phyloP scores from a whole-genome alignment of 2,113 vertebrate genomes.

The Peromyscus maniculatus region DNA sequence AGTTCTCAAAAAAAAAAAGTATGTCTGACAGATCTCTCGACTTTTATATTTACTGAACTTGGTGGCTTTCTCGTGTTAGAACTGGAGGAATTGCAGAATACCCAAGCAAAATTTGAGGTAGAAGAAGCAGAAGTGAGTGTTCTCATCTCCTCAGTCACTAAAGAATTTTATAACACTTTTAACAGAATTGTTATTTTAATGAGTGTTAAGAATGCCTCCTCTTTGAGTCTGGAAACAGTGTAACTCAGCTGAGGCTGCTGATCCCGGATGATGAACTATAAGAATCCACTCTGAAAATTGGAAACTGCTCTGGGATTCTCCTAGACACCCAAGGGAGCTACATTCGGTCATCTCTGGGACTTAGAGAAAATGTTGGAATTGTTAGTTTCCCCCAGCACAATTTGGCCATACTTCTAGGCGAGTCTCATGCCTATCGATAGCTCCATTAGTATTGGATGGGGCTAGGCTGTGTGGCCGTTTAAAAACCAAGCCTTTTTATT shows the following conservation, averaged over 20 bases:
- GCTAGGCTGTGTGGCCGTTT: not conserved
- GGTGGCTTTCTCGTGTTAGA: not conserved
- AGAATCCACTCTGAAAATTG: not conserved
- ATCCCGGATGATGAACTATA: not conserved
- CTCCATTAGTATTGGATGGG: not conserved
- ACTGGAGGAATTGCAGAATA: not conserved
- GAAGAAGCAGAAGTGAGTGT: not conserved
- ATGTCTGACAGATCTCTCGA: not conserved
- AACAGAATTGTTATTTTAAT: not conserved
- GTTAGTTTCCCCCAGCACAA: not conserved
- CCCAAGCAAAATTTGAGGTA: not conserved
- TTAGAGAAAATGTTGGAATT: not conserved
- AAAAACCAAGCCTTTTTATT: conserved; percentile 53
- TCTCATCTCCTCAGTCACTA: not conserved
- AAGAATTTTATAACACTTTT: not conserved
- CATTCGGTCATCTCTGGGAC: not conserved
- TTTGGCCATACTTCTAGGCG: not conserved
- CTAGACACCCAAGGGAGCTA: not conserved
- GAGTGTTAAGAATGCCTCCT: not conserved
- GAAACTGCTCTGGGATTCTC: not conserved
- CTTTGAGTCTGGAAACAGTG: not conserved
- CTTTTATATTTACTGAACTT: conserved; percentile 25
- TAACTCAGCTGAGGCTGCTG: not conserved
- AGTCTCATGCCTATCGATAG: not conserved
- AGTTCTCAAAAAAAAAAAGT: conserved; percentile 35